Percentiles rank a stretch among this genome's conserved stretches.
These are phyloP conservation scores for Drosophila lacteicornis DNA, from an alignment of 1,140 invertebrate species.

Conservation along the genomic window DNA sequence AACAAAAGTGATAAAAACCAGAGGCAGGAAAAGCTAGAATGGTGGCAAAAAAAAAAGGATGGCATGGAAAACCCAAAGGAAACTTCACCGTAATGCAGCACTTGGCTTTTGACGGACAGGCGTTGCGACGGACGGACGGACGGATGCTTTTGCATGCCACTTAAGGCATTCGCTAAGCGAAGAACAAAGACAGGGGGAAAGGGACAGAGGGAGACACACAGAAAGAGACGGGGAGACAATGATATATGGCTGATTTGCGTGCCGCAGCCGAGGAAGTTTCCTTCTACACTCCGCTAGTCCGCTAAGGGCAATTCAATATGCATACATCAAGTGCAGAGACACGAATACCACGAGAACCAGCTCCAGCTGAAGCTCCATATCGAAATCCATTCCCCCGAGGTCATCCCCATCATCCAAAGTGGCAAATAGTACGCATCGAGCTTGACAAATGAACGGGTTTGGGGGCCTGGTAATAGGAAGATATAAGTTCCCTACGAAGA, in stretches of 20 bases:
- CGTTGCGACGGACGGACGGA: slow-evolving; percentile 8
- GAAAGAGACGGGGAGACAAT: slow-evolving; percentile 60
- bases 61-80: slow-evolving; percentile 33
- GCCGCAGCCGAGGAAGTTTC: slow-evolving; percentile 50
- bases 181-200: slow-evolving; percentile 19
- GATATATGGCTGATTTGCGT: slow-evolving; percentile 82
- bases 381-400: slow-evolving; percentile 10
- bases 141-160: slow-evolving; percentile 78
- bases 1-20: slow-evolving; percentile 70
- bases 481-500: slow-evolving; percentile 7
- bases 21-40: slow-evolving; percentile 6
- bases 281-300: slow-evolving; percentile 25
- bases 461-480: slow-evolving; percentile 1
- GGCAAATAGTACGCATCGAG: slow-evolving; percentile 66
- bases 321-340: slow-evolving; percentile 69
- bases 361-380: slow-evolving; percentile 1
- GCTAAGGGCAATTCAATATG: slow-evolving; percentile 75
- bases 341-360: slow-evolving; percentile 28
- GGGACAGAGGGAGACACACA: slow-evolving; percentile 9
- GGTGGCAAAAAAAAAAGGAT: slow-evolving; percentile 5
- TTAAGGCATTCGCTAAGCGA: slow-evolving; percentile 50
- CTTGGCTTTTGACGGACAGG: slow-evolving; percentile 40
- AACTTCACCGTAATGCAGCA: slow-evolving; percentile 62
- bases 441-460: slow-evolving; percentile 62
- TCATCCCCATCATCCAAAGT: slow-evolving; percentile 31